These are phyloP conservation scores for Drosophila seguyi DNA, from an alignment of 1,140 invertebrate species.

Conservation along the genomic window DNA sequence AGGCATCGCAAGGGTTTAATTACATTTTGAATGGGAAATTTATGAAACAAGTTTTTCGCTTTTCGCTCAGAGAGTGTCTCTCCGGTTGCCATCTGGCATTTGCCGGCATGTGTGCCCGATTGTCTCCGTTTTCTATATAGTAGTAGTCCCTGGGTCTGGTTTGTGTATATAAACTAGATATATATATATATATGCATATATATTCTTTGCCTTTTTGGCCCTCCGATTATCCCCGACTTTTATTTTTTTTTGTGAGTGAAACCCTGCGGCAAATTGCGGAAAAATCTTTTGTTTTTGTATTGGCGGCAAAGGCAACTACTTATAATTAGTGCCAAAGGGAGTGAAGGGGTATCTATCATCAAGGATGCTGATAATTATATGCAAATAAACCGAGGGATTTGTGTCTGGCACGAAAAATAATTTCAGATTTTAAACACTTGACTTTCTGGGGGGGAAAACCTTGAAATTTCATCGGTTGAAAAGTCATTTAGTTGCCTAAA, in stretches of 20 bases:
- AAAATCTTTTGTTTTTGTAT: constrained; percentile 18
- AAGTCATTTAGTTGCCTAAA: constrained; percentile 51
- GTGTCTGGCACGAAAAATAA: neutral
- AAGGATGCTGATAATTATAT: constrained; percentile 3
- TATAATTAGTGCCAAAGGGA: constrained; percentile 19
- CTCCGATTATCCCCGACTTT: neutral
- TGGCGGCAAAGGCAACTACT: constrained; percentile 4
- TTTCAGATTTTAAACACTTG: neutral
- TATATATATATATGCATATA: neutral
- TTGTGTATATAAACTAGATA: neutral
- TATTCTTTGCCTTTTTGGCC: neutral
- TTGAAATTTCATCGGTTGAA: neutral
- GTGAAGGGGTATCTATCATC: neutral
- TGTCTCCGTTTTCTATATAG: constrained; percentile 28
- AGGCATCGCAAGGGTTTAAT: constrained; percentile 75
- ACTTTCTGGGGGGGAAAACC: neutral
- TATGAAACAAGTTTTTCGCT: constrained; percentile 80
- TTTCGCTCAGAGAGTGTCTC: constrained; percentile 16
- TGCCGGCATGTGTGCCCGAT: constrained; percentile 67
- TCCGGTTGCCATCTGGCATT: constrained; percentile 38
- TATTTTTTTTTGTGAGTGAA: neutral
- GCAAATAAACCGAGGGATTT: constrained; percentile 1
- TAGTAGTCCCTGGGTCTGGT: neutral
- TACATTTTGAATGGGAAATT: constrained; percentile 83
- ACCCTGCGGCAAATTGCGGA: constrained; percentile 16